Evolutionary conservation across 2,888 invertebrate species (phyloP).

Genomic region (Branchipolynoe longqiensis): DNA sequence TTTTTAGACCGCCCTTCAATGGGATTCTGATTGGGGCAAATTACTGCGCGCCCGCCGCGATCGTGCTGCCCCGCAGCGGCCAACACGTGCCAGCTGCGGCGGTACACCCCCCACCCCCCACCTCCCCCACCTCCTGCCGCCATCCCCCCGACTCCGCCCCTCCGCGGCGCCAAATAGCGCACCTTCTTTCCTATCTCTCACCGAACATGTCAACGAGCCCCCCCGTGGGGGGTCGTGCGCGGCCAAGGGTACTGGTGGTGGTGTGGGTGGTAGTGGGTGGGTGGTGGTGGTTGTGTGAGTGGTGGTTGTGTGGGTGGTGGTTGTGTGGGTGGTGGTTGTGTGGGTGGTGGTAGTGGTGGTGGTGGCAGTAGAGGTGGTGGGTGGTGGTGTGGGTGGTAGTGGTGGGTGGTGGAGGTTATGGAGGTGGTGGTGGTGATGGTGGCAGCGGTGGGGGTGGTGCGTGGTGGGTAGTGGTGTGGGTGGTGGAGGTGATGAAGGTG

Average conservation of each 20-base stretch:
- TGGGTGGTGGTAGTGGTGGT: too few species aligned
- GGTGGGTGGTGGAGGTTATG: too few species aligned
- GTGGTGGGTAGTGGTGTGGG: background rate
- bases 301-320: too few species aligned
- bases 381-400: too few species aligned
- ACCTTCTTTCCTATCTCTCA: background rate
- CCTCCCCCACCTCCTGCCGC: background rate
- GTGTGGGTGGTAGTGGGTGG: too few species aligned
- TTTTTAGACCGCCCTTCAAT: slow-evolving; percentile 47
- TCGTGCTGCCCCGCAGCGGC: background rate
- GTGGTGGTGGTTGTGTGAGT: too few species aligned
- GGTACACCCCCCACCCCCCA: too few species aligned
- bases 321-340: too few species aligned
- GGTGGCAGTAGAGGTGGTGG: too few species aligned
- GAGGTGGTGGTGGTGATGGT: too few species aligned
- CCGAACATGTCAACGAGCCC: background rate
- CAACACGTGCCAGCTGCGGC: too few species aligned
- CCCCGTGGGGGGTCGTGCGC: background rate
- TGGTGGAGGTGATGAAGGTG: background rate
- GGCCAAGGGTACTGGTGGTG: too few species aligned
- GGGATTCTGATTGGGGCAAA: slow-evolving; percentile 57
- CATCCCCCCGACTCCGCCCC: background rate
- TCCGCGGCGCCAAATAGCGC: background rate
- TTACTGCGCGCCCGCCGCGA: slow-evolving; percentile 39
- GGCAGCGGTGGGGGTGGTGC: background rate